A percentile compares a stretch with the other conserved stretches of the same genome.
Conservation (phyloP, 1,140 invertebrate species). For the Zophobas atratus region DNA sequence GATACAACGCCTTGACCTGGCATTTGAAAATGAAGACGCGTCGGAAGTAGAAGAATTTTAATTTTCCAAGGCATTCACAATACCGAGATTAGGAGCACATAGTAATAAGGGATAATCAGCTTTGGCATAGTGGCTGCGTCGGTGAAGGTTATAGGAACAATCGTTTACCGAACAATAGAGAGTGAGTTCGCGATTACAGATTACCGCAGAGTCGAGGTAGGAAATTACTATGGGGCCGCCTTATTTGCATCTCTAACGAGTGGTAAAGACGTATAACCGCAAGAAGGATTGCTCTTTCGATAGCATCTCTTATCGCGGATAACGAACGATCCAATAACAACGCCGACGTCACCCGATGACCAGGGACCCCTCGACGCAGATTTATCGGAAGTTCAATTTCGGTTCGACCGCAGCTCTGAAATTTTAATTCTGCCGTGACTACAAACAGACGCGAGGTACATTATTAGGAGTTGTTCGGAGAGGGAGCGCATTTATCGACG, state of each 20-base stretch:
- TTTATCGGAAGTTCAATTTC: too few species aligned
- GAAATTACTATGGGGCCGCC: constrained; percentile 54
- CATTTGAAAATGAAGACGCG: background rate
- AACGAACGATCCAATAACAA: constrained; percentile 6
- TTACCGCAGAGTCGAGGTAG: constrained; percentile 48
- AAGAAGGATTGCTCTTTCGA: constrained; percentile 37
- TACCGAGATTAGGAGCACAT: constrained; percentile 29
- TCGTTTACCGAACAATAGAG: constrained; percentile 46
- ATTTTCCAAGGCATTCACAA: constrained; percentile 34
- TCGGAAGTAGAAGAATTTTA: constrained; percentile 21
- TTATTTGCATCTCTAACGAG: constrained; percentile 58
- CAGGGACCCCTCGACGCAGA: too few species aligned
- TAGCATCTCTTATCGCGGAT: constrained; percentile 12
- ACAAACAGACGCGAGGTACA: too few species aligned
- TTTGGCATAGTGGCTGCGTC: constrained; percentile 37
- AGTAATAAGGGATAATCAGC: constrained; percentile 42
- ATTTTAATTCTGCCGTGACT: too few species aligned
- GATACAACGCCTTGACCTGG: background rate
- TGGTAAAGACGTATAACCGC: constrained; percentile 45
- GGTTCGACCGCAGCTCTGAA: too few species aligned
- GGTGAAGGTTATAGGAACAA: constrained; percentile 41
- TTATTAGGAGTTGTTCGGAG: too few species aligned
- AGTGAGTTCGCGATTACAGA: constrained; percentile 51
- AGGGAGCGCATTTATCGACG: too few species aligned
- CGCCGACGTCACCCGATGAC: too few species aligned